Evolutionary conservation across 1,140 invertebrate genomes (phyloP), one percentile per base, ranked within the genome.

Genomic region (Diachasma alloeum): DNA sequence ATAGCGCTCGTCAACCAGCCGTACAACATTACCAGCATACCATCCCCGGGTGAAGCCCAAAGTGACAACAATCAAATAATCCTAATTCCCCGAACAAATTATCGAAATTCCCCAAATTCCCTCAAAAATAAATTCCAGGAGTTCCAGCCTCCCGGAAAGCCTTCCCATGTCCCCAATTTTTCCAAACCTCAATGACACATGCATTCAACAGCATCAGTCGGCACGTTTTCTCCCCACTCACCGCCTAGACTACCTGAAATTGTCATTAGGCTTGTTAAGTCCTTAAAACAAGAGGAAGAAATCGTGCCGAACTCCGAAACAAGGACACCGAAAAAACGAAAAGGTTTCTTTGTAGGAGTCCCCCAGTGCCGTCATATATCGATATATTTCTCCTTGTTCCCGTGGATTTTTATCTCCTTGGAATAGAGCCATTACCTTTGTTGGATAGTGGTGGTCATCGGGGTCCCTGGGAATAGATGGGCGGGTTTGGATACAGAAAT

Each of bases 221-320:
- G 63, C 74, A 75, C 69, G 46, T 74, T 70, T 22, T 36, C 22
- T n/a, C 44, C 59, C 36, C 68, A 67, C 31, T 39, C 36, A 46
- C 69, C n/a, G 4, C 44, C 48, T 46, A 46, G 59, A 75, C 74
- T 75, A 75, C 74, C 74, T 75, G 74, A 75, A 75, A 75, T 75
- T 75, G 74, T 75, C 74, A 69, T 75, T 75, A 75, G 67, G 74
- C 53, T 44, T 31, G 74, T 26, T 24, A 63, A 39, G 11, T 39
- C n/a, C 17, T 59, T 44, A 56, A 56, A 56, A 74, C 36, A 74
- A 37, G 44, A 48, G 26, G 70, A 53, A 48, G 70, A 72, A 48
- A 26, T 56, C 19, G 26, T 53, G n/a, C 22, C 46, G 66, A 22
- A n/a, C 44, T 11, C 11, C 13, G 37, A 15, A 67, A 24, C 31